These are phyloP conservation scores for Metallyticus violacea DNA, from an alignment of 2,888 invertebrate genomes.

Conservation along the genomic window DNA sequence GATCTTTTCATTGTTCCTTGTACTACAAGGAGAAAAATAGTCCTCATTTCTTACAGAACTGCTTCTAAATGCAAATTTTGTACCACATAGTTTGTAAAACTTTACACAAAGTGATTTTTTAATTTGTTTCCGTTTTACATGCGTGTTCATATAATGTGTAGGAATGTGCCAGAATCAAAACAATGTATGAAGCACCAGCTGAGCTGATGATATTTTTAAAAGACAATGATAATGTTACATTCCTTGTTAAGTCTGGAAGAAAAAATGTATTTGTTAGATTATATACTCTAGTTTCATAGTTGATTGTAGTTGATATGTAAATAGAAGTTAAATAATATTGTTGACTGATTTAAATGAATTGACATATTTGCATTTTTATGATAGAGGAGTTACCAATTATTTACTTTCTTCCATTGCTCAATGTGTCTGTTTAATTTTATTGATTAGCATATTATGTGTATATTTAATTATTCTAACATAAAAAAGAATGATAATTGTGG, in stretches of 20 bases:
- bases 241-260: not conserved
- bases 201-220: not conserved
- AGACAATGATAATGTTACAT: not conserved
- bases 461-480: not conserved
- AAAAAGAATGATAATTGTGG: not conserved
- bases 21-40: not conserved
- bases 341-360: slow-evolving; percentile 7
- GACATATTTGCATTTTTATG: slow-evolving; percentile 3
- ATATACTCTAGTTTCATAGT: slow-evolving; percentile 5
- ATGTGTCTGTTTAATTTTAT: not conserved
- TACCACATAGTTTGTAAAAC: not conserved
- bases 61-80: not conserved
- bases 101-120: not conserved
- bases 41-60: not conserved
- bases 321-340: not conserved
- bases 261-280: not conserved
- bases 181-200: not conserved
- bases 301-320: slow-evolving; percentile 8
- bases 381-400: not conserved
- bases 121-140: not conserved
- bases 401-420: not conserved
- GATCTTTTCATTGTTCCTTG: not conserved
- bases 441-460: not conserved
- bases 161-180: not conserved
- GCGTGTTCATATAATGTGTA: not conserved